Evolutionary conservation across 2,888 invertebrate species (phyloP).

Genomic region (Pseudococcus viburni): DNA sequence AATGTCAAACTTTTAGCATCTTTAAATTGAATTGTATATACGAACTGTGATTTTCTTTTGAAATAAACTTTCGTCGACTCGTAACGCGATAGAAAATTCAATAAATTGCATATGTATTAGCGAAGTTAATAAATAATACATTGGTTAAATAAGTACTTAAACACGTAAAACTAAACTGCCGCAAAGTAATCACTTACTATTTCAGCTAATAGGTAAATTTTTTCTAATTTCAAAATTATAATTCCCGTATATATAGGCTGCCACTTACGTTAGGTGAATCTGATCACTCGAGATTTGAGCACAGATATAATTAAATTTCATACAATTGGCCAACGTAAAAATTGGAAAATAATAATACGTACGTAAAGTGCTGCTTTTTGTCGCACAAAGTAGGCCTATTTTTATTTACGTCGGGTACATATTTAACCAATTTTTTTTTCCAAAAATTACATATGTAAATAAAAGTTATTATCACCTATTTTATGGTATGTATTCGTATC

Average conservation of each 20-base stretch:
- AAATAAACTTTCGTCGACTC: slow-evolving; percentile 11
- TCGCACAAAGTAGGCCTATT: too few relatives aligned
- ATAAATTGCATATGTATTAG: background rate
- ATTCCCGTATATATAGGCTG: too few relatives aligned
- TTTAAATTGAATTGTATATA: slow-evolving; percentile 11
- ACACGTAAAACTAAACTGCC: background rate
- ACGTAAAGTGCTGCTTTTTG: too few relatives aligned
- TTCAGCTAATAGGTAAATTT: background rate
- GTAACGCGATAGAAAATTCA: background rate
- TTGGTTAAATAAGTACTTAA: slow-evolving; percentile 17
- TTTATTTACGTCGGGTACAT: background rate
- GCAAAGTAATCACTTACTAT: background rate
- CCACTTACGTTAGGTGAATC: too few relatives aligned
- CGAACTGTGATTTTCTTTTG: slow-evolving; percentile 17
- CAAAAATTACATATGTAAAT: background rate
- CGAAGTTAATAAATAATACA: background rate
- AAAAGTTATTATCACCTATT: background rate
- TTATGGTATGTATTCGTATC: background rate
- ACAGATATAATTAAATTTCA: too few relatives aligned
- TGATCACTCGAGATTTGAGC: too few relatives aligned
- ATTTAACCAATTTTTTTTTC: background rate
- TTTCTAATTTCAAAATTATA: background rate
- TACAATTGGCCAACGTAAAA: too few relatives aligned
- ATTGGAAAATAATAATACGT: too few relatives aligned
- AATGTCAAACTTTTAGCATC: slow-evolving; percentile 17